Evolutionary conservation across 2,113 vertebrate genomes (phyloP).

Genomic region (Oryzias celebensis): DNA sequence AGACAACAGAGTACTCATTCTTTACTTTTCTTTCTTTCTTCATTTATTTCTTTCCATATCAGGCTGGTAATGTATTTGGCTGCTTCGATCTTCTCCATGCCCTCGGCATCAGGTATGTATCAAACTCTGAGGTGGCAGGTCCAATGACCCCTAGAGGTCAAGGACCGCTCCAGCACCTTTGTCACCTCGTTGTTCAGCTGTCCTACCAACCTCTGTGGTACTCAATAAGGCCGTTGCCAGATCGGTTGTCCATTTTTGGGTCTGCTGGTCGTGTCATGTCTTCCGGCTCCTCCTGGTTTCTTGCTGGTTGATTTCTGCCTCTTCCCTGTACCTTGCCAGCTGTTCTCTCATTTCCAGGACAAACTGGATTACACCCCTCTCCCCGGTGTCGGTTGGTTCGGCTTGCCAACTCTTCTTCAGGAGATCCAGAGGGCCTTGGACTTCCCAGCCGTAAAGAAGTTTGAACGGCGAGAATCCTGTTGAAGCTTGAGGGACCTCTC

Average conservation of each 20-base stretch:
- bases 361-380: neutral
- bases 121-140: neutral
- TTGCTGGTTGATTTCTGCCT: conserved; percentile 6
- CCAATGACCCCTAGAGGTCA: neutral
- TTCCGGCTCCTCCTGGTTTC: conserved; percentile 9
- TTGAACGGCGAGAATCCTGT: neutral
- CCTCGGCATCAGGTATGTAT: neutral
- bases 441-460: neutral
- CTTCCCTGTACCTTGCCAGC: neutral
- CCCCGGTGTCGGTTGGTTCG: neutral
- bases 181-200: rapidly evolving
- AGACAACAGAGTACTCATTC: too few relatives aligned
- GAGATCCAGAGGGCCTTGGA: neutral
- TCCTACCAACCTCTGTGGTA: neutral
- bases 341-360: neutral
- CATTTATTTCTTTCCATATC: too few relatives aligned
- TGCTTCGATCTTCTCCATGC: neutral
- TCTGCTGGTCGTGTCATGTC: conserved; percentile 20
- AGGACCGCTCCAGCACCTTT: neutral
- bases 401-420: neutral
- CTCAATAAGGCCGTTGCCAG: neutral
- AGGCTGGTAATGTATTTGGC: neutral
- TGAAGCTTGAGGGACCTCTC: neutral
- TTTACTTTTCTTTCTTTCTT: too few relatives aligned
- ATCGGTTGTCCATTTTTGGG: neutral